phyloP scores from a whole-genome alignment of 2,888 invertebrate genomes.

The Erebia epiphron region DNA sequence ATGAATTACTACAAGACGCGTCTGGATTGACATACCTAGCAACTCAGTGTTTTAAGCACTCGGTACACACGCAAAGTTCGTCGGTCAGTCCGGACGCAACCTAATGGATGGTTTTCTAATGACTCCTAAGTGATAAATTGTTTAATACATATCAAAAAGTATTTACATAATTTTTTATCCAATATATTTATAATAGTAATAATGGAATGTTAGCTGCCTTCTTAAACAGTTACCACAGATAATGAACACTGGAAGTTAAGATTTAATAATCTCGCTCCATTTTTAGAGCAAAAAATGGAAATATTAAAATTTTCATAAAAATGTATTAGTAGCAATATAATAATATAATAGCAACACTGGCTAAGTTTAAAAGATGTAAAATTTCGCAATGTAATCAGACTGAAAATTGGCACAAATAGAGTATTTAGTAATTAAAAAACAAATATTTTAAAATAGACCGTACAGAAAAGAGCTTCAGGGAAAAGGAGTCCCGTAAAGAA shows the following conservation, averaged over 20 bases:
- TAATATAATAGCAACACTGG: slow-evolving; percentile 21
- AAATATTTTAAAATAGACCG: slow-evolving; percentile 30
- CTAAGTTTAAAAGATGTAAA: slow-evolving; percentile 17
- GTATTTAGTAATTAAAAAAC: slow-evolving; percentile 57
- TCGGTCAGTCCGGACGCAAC: not conserved
- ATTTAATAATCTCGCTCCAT: slow-evolving; percentile 26
- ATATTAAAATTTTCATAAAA: slow-evolving; percentile 20
- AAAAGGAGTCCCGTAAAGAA: not conserved
- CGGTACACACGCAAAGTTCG: not conserved
- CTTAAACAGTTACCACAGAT: slow-evolving; percentile 59
- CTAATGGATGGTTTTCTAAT: slow-evolving; percentile 38
- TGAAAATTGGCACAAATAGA: slow-evolving; percentile 69
- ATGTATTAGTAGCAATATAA: slow-evolving; percentile 19
- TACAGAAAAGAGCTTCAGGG: not conserved
- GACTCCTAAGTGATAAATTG: slow-evolving; percentile 33
- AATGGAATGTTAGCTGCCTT: slow-evolving; percentile 59
- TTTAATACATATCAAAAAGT: slow-evolving; percentile 3
- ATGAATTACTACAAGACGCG: slow-evolving; percentile 50
- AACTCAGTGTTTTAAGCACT: not conserved
- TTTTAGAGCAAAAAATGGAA: not conserved
- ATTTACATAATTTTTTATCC: slow-evolving; percentile 30
- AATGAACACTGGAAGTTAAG: slow-evolving; percentile 59
- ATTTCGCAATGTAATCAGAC: slow-evolving; percentile 46
- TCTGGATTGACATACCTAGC: not conserved
- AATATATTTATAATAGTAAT: slow-evolving; percentile 25